Evolutionary conservation across 2,797 vertebrate species (phyloP).

Genomic region (Pachyuromys duprasi): DNA sequence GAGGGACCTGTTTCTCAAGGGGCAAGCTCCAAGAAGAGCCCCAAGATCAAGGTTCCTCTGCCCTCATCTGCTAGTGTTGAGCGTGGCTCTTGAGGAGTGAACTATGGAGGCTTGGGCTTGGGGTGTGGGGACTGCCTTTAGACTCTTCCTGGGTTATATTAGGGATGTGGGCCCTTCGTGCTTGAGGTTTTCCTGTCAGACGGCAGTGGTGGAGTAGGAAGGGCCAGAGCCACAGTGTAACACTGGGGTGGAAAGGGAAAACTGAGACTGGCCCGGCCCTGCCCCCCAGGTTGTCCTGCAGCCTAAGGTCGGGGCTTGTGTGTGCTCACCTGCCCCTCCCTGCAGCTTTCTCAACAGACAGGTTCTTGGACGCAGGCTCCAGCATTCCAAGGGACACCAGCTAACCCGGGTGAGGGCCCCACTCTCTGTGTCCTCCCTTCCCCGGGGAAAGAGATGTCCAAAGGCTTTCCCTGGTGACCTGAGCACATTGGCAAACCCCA

Average conservation of each 20-base stretch:
- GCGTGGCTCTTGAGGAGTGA: fast-evolving
- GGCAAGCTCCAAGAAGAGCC: background rate
- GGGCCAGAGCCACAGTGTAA: background rate
- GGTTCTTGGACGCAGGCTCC: background rate
- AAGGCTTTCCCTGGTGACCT: background rate
- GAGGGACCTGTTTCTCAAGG: background rate
- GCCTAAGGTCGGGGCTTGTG: background rate
- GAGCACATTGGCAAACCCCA: constrained; percentile 64
- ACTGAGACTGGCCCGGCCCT: fast-evolving
- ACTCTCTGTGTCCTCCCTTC: background rate
- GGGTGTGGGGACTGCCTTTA: background rate
- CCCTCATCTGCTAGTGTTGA: background rate
- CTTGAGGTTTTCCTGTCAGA: background rate
- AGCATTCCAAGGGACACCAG: background rate
- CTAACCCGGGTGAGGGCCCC: constrained; percentile 6
- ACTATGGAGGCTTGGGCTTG: background rate
- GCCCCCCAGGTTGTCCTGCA: fast-evolving
- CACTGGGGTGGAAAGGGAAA: background rate
- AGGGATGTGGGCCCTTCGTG: background rate
- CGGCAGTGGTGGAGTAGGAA: background rate
- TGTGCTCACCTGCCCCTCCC: background rate
- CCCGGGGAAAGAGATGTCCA: background rate
- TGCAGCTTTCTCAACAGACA: background rate
- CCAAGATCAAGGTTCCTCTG: background rate
- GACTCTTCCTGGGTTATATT: no score